Base-by-base conservation (phyloP, 2,113 vertebrate genomes). In the Leuciscus idus region DNA sequence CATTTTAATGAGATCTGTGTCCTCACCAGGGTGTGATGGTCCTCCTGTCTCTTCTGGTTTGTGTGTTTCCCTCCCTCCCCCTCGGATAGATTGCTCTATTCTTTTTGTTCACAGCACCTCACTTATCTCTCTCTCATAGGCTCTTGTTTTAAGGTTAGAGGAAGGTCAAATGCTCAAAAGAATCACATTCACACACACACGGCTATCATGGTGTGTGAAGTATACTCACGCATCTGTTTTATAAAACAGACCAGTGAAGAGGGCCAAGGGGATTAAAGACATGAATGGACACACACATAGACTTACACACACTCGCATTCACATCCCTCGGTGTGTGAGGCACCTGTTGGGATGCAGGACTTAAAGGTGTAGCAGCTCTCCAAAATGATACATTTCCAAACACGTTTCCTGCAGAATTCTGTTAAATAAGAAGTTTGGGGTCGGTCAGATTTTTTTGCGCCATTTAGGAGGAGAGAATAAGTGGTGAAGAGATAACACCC, bases 11-110 rank as follows among this genome's bases (percentile, higher is more conserved):
- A 88, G 87, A 78, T 91, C 84, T 52, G 82, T 79, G 33, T 81
- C 91, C 91, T 92, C 90, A 88, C 87, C 82, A 70, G 82, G 62
- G 82, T 52, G 82, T 90, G 61, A 77, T 79, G 68, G 33, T 81
- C 36, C 74, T 88, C 74, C 89, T 73, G 81, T 79, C 66, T 89
- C 21, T 21, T 59, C 64, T 46, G 81, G 74, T 68, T 76, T 57
- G 39, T 78, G 52, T 83, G 36, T 86, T 57, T 74, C 6, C 61
- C 74, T 23, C 36, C 23, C 19, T 75, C 19, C n/a, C 52, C 15
- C 70, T 48, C 28, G 46, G 2, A 80, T 86, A 73, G 59, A 75
- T 83, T 43, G 21, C 81, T 66, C 50, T 33, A 80, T 68, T 84
- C 36, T 76, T 66, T 86, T 86, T 86, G 30, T 74, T 23, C 19